A percentile compares a stretch with the other conserved stretches of the same genome.
phyloP scores from a whole-genome alignment of 2,888 invertebrate species.

The Euzetes globulus region DNA sequence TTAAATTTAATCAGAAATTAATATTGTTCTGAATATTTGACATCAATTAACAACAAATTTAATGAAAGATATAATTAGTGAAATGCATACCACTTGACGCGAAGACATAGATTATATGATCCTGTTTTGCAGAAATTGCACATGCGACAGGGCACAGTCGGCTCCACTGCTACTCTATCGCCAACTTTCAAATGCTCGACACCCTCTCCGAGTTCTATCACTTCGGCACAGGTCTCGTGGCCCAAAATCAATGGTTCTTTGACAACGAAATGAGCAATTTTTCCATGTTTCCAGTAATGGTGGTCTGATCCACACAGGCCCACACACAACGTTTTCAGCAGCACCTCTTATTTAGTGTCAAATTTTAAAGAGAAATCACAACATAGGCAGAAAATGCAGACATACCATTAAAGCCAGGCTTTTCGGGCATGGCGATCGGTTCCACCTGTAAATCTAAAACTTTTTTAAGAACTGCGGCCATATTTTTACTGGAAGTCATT shows the following conservation, averaged over 20 bases:
- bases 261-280: slow-evolving; percentile 50
- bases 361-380: not conserved
- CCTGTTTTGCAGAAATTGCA: slow-evolving; percentile 52
- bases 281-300: slow-evolving; percentile 51
- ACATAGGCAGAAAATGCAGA: no score
- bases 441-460: slow-evolving; percentile 44
- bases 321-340: slow-evolving; percentile 45
- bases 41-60: not conserved
- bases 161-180: slow-evolving; percentile 45
- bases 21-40: not conserved
- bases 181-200: slow-evolving; percentile 49
- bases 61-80: not conserved
- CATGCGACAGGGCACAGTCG: slow-evolving; percentile 49
- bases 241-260: slow-evolving; percentile 51
- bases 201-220: slow-evolving; percentile 47
- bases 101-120: slow-evolving; percentile 52
- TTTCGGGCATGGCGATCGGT: slow-evolving; percentile 32
- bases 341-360: slow-evolving; percentile 24
- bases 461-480: slow-evolving; percentile 45
- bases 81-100: slow-evolving; percentile 42
- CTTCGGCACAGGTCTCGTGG: slow-evolving; percentile 50
- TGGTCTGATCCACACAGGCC: slow-evolving; percentile 54
- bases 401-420: slow-evolving; percentile 37
- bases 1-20: not conserved
- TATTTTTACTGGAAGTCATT: slow-evolving; percentile 40